Evolutionary conservation across 2,888 invertebrate species (phyloP).

Genomic region (Caenorhabditis imperialis): DNA sequence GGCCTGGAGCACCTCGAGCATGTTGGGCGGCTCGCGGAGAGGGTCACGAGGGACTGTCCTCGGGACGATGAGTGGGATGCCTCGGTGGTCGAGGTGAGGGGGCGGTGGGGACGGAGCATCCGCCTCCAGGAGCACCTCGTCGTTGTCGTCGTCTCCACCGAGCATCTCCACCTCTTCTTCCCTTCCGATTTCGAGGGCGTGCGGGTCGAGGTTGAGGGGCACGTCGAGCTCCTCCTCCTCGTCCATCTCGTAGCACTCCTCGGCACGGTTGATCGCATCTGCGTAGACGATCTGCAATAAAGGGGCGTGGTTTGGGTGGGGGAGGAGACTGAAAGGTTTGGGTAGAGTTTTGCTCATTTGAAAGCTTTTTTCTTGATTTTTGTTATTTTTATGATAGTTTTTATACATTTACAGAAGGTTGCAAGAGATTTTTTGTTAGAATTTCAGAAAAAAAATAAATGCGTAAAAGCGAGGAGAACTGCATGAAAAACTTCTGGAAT

Average conservation of each 20-base stretch:
- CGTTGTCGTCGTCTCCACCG: not conserved
- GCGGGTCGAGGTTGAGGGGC: not conserved
- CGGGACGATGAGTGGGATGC: not conserved
- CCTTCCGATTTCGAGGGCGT: not conserved
- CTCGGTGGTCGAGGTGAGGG: not conserved
- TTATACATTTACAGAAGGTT: no score
- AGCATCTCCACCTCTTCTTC: not conserved
- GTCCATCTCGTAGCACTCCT: not conserved
- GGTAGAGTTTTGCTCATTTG: not conserved
- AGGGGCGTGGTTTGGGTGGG: no score
- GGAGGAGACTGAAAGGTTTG: no score
- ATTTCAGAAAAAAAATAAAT: no score
- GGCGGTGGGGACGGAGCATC: not conserved
- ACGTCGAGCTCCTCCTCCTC: slow-evolving; percentile 1
- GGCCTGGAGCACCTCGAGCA: not conserved
- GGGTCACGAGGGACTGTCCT: not conserved
- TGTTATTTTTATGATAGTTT: no score
- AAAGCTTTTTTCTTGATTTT: no score
- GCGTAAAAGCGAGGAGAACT: no score
- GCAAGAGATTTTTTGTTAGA: no score
- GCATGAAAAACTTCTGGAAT: no score
- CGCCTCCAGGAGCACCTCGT: not conserved
- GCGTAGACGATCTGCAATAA: no score
- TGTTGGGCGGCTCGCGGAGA: slow-evolving; percentile 1
- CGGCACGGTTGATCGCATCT: not conserved